Evolutionary conservation across 2,888 invertebrate genomes (phyloP).

Genomic region (Pantelozetes paolii): DNA sequence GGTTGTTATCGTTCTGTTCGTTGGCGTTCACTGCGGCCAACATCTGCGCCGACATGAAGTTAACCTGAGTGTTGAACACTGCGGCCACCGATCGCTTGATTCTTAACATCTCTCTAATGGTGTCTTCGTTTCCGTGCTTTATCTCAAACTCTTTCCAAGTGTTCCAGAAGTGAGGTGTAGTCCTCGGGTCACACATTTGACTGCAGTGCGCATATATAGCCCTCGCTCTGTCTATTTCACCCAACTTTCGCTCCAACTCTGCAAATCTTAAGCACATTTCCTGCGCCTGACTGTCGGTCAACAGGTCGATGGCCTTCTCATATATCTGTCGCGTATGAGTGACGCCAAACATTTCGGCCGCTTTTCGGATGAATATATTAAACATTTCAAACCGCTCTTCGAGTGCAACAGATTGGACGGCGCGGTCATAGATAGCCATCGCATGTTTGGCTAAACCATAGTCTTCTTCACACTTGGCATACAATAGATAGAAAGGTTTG

Average conservation of each 20-base stretch:
- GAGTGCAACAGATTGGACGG: conserved; percentile 82
- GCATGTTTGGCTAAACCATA: conserved; percentile 96
- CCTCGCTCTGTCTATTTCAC: conserved; percentile 94
- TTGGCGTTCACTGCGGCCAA: conserved; percentile 61
- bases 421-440: conserved; percentile 97
- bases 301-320: conserved; percentile 90
- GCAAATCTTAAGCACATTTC: conserved; percentile 96
- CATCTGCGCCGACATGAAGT: conserved; percentile 99
- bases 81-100: conserved; percentile 97
- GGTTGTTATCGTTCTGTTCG: conserved; percentile 38
- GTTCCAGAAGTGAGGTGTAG: conserved; percentile 90
- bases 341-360: conserved; percentile 94
- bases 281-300: conserved; percentile 81
- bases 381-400: conserved; percentile 97
- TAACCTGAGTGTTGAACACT: conserved; percentile 67
- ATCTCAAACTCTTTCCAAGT: conserved; percentile 99
- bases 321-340: conserved; percentile 96
- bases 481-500: conserved; percentile 86
- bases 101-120: conserved; percentile 96
- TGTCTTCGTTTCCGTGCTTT: conserved; percentile 97
- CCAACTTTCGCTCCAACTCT: conserved; percentile 95
- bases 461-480: conserved; percentile 97
- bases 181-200: conserved; percentile 96
- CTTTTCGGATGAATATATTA: conserved; percentile 96
- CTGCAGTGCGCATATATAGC: conserved; percentile 97